Base-by-base conservation (phyloP, 1,140 invertebrate species). In the Metaphire vulgaris region DNA sequence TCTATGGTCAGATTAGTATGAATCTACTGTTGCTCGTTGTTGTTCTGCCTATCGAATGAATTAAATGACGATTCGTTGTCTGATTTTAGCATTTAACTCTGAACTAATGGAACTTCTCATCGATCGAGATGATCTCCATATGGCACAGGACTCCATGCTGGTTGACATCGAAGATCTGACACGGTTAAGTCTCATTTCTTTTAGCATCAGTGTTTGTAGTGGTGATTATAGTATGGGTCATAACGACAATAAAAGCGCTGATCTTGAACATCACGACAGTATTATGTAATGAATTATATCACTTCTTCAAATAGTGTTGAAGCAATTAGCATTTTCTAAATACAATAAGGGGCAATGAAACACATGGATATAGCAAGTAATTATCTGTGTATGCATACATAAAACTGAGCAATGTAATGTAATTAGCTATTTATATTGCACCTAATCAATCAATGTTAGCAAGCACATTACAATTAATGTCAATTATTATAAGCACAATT, bases 101-200 rank as follows among this genome's bases (percentile, higher is more conserved):
- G 90, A 91, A 69, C 87, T 97, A 33, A 94, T 97, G 1, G 90
- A 92, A 83, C 89, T 93, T 80, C 86, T 97, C 74, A 90, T 96
- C 87, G 91, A 93, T 79, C 88, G 95, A 80, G 95, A 97, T 88
- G 95, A 97, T 85, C 87, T 96, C 26, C 94, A 97, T 85, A 97
- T 97, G 94, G 92, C 94, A 79, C 95, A 97, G 87, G 96, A 98
- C 86, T 96, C 95, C 16, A 96, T 96, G 92, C 89, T 98, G 74
- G 94, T 97, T 2, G 95, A 98, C 84, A 95, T 97, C 79, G 95
- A 98, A 87, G 95, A 98, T 88, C 89, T 97, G 6, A 69, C 67
- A 12, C 6, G 67, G 67, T 65, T n/a, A n/a, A n/a, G n/a, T n/a
- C n/a, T n/a, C n/a, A n/a, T n/a, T n/a, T n/a, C n/a, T n/a, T n/a